Percentiles rank a stretch among this genome's conserved stretches.
Evolutionary conservation across 2,797 vertebrate genomes (phyloP).

Genomic region (Poeciliopsis gracilis): DNA sequence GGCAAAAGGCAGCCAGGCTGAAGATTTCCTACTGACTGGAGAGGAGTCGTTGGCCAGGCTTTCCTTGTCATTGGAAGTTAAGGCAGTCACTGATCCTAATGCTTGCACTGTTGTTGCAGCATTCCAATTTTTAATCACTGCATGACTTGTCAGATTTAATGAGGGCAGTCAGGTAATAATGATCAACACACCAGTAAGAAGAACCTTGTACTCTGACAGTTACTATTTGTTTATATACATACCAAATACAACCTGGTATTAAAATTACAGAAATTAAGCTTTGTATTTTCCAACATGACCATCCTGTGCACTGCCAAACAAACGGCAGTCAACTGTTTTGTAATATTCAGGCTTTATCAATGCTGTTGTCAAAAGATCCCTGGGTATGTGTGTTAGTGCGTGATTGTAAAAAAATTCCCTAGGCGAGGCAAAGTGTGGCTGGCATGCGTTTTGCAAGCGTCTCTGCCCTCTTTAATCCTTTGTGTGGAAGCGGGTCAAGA

Average conservation of each 20-base stretch:
- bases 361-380: constrained; percentile 24
- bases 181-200: constrained; percentile 85
- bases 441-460: constrained; percentile 70
- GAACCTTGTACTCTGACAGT: constrained; percentile 75
- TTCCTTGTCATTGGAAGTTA: constrained; percentile 93
- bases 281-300: constrained; percentile 56
- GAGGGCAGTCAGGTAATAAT: constrained; percentile 86
- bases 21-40: constrained; percentile 92
- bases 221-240: constrained; percentile 65
- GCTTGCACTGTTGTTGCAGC: constrained; percentile 94
- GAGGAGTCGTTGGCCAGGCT: constrained; percentile 91
- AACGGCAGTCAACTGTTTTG: constrained; percentile 20
- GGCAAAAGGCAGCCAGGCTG: constrained; percentile 88
- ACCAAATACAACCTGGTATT: constrained; percentile 19
- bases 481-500: constrained; percentile 75
- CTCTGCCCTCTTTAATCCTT: constrained; percentile 72
- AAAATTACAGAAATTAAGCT: constrained; percentile 4
- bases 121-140: constrained; percentile 98
- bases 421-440: constrained; percentile 61
- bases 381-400: constrained; percentile 15
- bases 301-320: constrained; percentile 3
- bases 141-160: constrained; percentile 96
- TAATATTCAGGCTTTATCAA: not conserved
- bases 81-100: constrained; percentile 93
- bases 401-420: constrained; percentile 49